phyloP scores from a whole-genome alignment of 2,797 vertebrate species.

The Natrix natrix region DNA sequence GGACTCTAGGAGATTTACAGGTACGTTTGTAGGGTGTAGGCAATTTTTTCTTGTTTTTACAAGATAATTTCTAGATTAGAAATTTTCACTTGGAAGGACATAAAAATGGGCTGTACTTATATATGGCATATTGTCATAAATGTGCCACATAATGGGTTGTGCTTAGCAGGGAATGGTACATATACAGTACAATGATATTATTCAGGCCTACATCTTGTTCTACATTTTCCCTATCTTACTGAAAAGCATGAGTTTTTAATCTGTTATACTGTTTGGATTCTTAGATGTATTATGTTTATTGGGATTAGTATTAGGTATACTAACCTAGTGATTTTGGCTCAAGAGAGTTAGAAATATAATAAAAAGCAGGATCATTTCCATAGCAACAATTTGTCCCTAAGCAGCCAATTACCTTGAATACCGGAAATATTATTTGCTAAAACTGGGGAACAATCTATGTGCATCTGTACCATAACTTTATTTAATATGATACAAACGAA shows the following conservation, averaged over 20 bases:
- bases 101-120: neutral
- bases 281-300: neutral
- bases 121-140: neutral
- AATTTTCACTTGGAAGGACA: neutral
- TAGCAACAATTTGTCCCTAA: neutral
- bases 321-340: neutral
- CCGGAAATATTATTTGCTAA: neutral
- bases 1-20: neutral
- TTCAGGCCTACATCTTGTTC: neutral
- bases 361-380: neutral
- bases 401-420: neutral
- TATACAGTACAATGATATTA: neutral
- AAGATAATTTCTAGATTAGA: neutral
- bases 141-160: neutral
- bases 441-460: neutral
- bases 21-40: neutral
- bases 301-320: neutral
- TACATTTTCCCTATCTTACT: neutral
- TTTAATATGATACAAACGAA: neutral
- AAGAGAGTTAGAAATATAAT: neutral
- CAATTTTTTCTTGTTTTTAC: neutral
- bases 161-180: neutral
- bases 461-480: neutral
- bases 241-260: neutral
- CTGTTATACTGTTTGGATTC: neutral